Evolutionary conservation across 1,140 invertebrate species (phyloP).

Genomic region (Trichogramma pretiosum): DNA sequence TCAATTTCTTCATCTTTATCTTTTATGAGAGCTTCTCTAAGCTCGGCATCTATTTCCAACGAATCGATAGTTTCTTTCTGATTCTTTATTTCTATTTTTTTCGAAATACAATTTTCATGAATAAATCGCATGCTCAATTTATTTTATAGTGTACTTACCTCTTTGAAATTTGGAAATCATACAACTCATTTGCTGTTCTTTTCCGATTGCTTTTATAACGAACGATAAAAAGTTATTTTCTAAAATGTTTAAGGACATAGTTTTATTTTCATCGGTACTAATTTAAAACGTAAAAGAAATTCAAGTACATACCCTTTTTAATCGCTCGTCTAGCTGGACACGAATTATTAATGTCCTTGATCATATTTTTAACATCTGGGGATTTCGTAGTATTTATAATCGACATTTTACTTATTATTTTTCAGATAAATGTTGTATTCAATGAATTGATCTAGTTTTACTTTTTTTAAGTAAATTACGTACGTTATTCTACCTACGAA

Average conservation of each 20-base stretch:
- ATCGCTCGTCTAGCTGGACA: too few species aligned
- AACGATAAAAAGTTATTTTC: conserved; percentile 3
- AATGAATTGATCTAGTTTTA: too few species aligned
- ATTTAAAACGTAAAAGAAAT: neutral
- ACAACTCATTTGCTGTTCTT: conserved; percentile 5
- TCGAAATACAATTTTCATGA: neutral
- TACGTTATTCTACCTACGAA: too few species aligned
- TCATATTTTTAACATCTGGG: too few species aligned
- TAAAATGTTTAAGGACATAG: neutral
- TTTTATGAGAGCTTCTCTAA: conserved; percentile 3
- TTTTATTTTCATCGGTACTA: too few species aligned
- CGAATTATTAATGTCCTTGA: too few species aligned
- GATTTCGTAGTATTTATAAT: too few species aligned
- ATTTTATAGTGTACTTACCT: too few species aligned
- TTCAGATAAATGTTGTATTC: too few species aligned
- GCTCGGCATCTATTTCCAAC: conserved; percentile 2
- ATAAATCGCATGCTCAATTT: too few species aligned
- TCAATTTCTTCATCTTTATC: neutral
- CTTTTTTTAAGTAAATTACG: too few species aligned
- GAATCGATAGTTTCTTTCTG: neutral
- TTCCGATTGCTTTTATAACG: conserved; percentile 1
- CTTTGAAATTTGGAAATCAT: conserved; percentile 7
- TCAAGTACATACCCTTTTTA: neutral
- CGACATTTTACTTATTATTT: too few species aligned
- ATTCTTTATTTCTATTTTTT: neutral